Percentiles rank a stretch among this genome's conserved stretches.
These are phyloP conservation scores for Tragopan temminckii DNA, from an alignment of 2,797 vertebrate species.

Conservation along the genomic window DNA sequence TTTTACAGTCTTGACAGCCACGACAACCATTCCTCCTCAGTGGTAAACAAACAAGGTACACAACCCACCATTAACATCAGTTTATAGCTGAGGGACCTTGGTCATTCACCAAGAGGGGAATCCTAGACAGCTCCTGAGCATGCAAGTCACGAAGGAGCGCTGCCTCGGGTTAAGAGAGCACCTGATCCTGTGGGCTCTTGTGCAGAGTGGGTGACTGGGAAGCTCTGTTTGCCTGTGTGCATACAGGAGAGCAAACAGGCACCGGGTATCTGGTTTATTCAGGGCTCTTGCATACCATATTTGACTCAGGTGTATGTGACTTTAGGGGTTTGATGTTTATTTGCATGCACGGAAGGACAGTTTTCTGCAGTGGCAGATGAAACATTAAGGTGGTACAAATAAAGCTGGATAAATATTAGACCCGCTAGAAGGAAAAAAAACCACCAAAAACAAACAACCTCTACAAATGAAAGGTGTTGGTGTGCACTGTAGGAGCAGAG, in stretches of 20 bases:
- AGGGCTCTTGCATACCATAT: neutral
- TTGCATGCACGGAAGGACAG: neutral
- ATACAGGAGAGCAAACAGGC: neutral
- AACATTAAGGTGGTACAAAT: neutral
- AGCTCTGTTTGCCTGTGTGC: conserved; percentile 57
- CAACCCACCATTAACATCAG: conserved; percentile 59
- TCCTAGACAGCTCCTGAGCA: conserved; percentile 29
- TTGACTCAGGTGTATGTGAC: neutral
- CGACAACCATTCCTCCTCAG: conserved; percentile 65
- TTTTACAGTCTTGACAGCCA: conserved; percentile 72
- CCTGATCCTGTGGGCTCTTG: conserved; percentile 10
- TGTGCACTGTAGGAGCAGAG: neutral
- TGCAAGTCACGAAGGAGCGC: neutral
- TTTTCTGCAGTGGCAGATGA: neutral
- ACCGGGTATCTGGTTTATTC: conserved; percentile 22
- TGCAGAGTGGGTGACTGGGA: conserved; percentile 33
- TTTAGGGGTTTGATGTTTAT: neutral
- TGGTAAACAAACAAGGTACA: conserved; percentile 71
- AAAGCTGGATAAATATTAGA: neutral
- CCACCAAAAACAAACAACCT: neutral
- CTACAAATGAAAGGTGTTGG: neutral
- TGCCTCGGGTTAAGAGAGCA: conserved; percentile 9
- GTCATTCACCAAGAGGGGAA: conserved; percentile 41
- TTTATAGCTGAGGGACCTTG: conserved; percentile 61
- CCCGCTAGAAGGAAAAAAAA: neutral